Evolutionary conservation across 2,113 vertebrate genomes (phyloP).

Genomic region (Brachyhypopomus occidentalis): DNA sequence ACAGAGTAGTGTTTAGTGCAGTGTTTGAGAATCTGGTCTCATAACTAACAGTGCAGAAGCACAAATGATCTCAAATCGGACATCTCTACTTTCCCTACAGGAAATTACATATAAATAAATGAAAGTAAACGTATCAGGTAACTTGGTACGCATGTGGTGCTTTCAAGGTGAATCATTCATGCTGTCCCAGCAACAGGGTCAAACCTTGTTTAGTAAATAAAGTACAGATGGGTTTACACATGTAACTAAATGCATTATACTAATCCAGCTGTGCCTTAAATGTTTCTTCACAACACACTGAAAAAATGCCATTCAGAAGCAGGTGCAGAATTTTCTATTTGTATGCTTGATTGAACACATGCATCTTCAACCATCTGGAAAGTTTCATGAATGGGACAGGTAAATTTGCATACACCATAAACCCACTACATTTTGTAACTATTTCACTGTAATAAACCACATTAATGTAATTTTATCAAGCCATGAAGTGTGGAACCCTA

Average conservation of each 20-base stretch:
- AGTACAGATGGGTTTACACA: slow-evolving; percentile 43
- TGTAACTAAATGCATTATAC: slow-evolving; percentile 48
- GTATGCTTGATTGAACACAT: neutral
- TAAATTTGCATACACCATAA: slow-evolving; percentile 5
- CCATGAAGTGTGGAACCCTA: too few relatives aligned
- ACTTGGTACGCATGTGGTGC: neutral
- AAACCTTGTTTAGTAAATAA: slow-evolving; percentile 56
- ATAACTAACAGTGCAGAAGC: neutral
- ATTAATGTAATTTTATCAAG: neutral
- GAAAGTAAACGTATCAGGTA: neutral
- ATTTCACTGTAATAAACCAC: neutral
- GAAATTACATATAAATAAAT: neutral
- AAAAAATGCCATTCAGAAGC: neutral
- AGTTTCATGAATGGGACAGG: neutral
- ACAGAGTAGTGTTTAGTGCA: slow-evolving; percentile 11
- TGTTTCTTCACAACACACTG: neutral
- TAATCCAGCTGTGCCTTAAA: slow-evolving; percentile 25
- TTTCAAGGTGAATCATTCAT: slow-evolving; percentile 9
- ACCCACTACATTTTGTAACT: neutral
- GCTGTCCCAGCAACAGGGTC: slow-evolving; percentile 2
- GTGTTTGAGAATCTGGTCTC: neutral
- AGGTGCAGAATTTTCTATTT: neutral
- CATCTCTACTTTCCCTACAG: neutral
- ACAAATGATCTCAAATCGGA: neutral
- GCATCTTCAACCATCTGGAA: neutral